Conservation (phyloP, 2,797 vertebrate species). For the Denticeps clupeoides region DNA sequence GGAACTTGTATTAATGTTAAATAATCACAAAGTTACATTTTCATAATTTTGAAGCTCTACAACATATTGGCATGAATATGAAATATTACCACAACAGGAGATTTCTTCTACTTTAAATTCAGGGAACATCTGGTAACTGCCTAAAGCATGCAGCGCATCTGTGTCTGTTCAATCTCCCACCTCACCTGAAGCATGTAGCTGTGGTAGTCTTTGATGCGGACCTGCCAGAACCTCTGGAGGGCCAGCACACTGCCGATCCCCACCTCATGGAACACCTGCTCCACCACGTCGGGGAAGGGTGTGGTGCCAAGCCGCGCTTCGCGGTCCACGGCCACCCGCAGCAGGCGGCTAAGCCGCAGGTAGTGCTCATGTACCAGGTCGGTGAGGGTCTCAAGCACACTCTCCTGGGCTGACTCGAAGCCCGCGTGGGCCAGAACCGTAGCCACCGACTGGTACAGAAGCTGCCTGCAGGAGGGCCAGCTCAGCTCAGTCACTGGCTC, state of each 20-base stretch:
- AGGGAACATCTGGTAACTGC: no score
- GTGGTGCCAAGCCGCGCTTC: constrained; percentile 82
- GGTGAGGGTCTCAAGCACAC: constrained; percentile 86
- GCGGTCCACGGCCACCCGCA: constrained; percentile 83
- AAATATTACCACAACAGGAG: no score
- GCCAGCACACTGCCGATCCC: constrained; percentile 91
- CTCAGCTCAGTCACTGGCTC: constrained; percentile 91
- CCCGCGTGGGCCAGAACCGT: constrained; percentile 88
- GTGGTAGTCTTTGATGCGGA: constrained; percentile 95
- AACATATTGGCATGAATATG: no score
- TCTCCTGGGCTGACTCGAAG: constrained; percentile 88
- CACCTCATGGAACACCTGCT: constrained; percentile 93
- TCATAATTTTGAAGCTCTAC: no score
- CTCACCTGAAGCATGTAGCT: constrained; percentile 93
- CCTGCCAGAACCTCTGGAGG: constrained; percentile 95
- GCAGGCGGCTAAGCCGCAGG: constrained; percentile 76
- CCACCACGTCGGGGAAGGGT: constrained; percentile 87
- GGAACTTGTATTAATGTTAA: no score
- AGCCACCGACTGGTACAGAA: constrained; percentile 93
- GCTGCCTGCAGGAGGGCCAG: constrained; percentile 87
- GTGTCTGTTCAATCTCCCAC: neutral
- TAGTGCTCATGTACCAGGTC: constrained; percentile 91
- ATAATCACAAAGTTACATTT: no score
- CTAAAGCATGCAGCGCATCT: no score
- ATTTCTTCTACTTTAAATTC: no score